Base-by-base conservation (phyloP, 2,113 vertebrate species). In the Cynoglossus semilaevis region DNA sequence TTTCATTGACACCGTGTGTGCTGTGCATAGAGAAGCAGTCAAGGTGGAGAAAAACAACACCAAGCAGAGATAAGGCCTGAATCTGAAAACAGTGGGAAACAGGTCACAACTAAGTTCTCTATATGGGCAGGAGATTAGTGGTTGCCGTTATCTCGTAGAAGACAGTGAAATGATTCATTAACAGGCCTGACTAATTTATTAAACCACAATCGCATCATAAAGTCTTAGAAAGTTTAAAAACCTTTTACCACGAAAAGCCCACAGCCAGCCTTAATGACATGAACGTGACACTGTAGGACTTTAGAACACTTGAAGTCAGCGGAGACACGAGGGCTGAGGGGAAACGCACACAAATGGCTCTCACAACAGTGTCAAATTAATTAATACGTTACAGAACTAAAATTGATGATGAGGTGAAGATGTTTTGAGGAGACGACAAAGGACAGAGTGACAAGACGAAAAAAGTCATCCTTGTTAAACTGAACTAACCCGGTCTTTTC, bases 91-190 rank as follows among this genome's bases (percentile, higher is more conserved):
- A 41, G 38, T 51, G 14, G 64, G 47, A 73, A 67, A 83, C 42
- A 63, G 41, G 82, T 79, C 78, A 85, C 80, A 83, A 85, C 67
- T 1, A 85, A 89, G 72, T 77, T 66, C 50, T 15, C 51, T 69
- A 47, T 65, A 77, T 57, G 50, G 59, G 55, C 77, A 83, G 68
- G 75, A 61, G 34, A 71, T 84, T 71, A 80, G 43, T 36, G 44
- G 22, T 16, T 57, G 38, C 22, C 22, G 60, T 77, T 66, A 67
- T 58, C 56, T 67, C n/a, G 37, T 38, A 34, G 52, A 17, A 46
- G 45, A 45, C 59, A 55, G 70, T 61, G 9, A 52, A 67, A 51
- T 18, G 1, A 58, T 36, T 45, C 15, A 36, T 67, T 66, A 29
- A 29, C 22, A 69, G 58, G 53, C 55, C 55, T 42, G 7, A 52